Conservation (phyloP, 2,797 vertebrate genomes). For the Calcarius lapponicus region DNA sequence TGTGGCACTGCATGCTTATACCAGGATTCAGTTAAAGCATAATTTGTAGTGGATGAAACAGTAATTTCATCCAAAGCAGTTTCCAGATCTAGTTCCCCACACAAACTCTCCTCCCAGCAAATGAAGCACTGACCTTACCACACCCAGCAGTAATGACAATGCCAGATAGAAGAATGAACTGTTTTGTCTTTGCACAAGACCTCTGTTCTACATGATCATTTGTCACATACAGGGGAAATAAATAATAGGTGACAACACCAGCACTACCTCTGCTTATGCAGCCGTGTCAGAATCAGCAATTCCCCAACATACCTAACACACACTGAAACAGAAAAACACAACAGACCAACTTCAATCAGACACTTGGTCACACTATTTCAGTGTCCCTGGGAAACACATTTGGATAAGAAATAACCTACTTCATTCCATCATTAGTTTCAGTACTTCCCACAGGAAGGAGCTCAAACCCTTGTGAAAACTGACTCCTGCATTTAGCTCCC, state of each 20-base stretch:
- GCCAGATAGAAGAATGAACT: background rate
- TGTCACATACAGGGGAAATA: background rate
- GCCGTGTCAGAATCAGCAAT: background rate
- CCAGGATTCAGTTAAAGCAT: background rate
- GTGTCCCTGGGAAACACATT: background rate
- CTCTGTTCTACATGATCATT: background rate
- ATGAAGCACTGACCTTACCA: background rate
- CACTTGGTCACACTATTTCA: background rate
- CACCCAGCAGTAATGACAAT: background rate
- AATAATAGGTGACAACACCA: background rate
- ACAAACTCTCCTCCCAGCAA: background rate
- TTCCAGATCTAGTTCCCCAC: background rate
- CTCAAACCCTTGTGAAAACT: background rate
- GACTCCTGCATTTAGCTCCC: background rate
- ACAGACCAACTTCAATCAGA: background rate
- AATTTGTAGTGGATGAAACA: background rate
- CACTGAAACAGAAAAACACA: background rate
- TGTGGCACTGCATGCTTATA: background rate
- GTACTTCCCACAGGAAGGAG: background rate
- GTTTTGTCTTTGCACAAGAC: background rate
- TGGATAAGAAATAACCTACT: background rate
- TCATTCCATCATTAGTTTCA: background rate
- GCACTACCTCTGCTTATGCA: background rate
- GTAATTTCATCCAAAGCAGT: background rate
- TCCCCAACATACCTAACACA: accelerated